Evolutionary conservation across 2,113 vertebrate species (phyloP).

Genomic region (Oncorhynchus gorbuscha): DNA sequence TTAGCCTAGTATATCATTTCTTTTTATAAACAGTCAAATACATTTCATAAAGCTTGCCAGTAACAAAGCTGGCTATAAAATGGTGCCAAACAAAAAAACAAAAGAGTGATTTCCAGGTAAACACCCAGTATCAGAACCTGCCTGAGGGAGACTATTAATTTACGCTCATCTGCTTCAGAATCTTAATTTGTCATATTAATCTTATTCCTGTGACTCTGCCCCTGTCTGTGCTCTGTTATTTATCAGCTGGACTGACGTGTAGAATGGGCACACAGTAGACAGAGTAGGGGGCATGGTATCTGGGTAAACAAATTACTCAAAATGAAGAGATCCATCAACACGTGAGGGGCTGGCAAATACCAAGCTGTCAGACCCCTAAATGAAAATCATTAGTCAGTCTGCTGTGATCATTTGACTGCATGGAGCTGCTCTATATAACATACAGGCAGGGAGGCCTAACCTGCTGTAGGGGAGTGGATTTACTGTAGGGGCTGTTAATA

Average conservation of each 20-base stretch:
- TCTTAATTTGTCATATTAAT: constrained; percentile 48
- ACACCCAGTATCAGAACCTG: neutral
- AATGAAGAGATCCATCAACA: constrained; percentile 68
- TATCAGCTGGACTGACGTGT: constrained; percentile 37
- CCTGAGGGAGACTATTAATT: constrained; percentile 20
- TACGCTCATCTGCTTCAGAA: constrained; percentile 35
- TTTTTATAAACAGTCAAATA: neutral
- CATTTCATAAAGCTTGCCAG: neutral
- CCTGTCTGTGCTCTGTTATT: constrained; percentile 40
- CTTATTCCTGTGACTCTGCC: constrained; percentile 24
- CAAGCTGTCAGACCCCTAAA: constrained; percentile 64
- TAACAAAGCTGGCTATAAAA: neutral
- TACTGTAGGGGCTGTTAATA: constrained; percentile 56
- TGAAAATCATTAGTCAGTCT: constrained; percentile 65
- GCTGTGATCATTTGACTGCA: constrained; percentile 51
- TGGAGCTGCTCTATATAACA: constrained; percentile 41
- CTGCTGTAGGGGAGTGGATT: constrained; percentile 44
- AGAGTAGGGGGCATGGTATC: constrained; percentile 28
- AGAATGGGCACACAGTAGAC: constrained; percentile 39
- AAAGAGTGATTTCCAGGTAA: neutral
- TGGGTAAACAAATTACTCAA: constrained; percentile 67
- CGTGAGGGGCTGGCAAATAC: constrained; percentile 57
- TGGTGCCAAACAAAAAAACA: neutral
- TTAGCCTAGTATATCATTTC: neutral
- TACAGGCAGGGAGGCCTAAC: constrained; percentile 31